Evolutionary conservation across 2,888 invertebrate species (phyloP).

Genomic region (Campoletis raptor): DNA sequence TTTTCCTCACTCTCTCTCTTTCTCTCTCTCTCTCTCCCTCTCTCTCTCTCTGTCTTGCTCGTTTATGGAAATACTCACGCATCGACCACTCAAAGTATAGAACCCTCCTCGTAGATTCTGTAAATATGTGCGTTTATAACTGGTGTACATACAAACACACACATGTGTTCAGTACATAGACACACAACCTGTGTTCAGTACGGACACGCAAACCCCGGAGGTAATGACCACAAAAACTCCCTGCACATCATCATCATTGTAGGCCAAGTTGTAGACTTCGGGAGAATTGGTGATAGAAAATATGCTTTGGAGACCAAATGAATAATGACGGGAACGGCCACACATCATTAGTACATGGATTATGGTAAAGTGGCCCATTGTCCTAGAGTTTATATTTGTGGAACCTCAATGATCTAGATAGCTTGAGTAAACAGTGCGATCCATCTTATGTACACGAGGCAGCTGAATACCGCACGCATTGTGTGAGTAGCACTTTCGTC

Average conservation of each 20-base stretch:
- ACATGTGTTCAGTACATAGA: conserved; percentile 1
- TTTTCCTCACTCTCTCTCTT: conserved; percentile 30
- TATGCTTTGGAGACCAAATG: conserved; percentile 2
- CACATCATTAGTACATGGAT: conserved; percentile 16
- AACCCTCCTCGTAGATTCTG: background rate
- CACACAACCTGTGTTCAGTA: conserved; percentile 5
- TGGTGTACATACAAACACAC: background rate
- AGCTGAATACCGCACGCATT: background rate
- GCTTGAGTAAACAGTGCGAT: conserved; percentile 20
- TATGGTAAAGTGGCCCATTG: background rate
- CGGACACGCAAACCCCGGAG: conserved; percentile 26
- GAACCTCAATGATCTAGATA: conserved; percentile 21
- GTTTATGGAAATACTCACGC: conserved; percentile 37
- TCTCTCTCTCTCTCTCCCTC: background rate
- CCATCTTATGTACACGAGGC: conserved; percentile 2
- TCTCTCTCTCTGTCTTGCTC: conserved; percentile 19
- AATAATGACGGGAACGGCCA: background rate
- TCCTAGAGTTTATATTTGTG: conserved; percentile 14
- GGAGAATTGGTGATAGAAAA: background rate
- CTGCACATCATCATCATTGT: conserved; percentile 22
- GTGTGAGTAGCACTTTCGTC: background rate
- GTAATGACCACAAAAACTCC: conserved; percentile 23
- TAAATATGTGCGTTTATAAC: background rate
- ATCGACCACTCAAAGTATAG: conserved; percentile 23
- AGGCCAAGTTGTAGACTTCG: background rate